These are phyloP conservation scores for Trichopria drosophilae DNA, from an alignment of 2,888 invertebrate genomes.

Conservation along the genomic window DNA sequence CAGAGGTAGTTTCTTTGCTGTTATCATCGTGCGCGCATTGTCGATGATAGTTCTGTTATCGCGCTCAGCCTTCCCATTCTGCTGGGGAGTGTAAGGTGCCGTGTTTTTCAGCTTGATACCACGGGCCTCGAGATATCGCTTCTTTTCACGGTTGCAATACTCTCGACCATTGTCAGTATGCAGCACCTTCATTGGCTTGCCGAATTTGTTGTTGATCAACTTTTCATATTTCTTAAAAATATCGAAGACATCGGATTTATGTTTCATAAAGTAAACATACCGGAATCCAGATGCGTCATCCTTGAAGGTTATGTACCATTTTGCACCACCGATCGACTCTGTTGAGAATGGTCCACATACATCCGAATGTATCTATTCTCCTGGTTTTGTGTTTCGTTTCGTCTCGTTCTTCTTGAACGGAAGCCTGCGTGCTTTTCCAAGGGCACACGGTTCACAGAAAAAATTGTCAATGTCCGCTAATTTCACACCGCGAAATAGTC, in stretches of 20 bases:
- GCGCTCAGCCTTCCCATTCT: slow-evolving; percentile 29
- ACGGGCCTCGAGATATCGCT: slow-evolving; percentile 7
- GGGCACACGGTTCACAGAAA: slow-evolving; percentile 23
- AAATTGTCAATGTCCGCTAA: slow-evolving; percentile 3
- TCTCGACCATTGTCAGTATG: slow-evolving; percentile 30
- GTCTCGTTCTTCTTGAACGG: slow-evolving; percentile 1
- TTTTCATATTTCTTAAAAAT: slow-evolving; percentile 13
- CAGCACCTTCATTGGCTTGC: slow-evolving; percentile 9
- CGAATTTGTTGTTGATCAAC: slow-evolving; percentile 16
- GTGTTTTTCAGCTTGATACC: slow-evolving; percentile 26
- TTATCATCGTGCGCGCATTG: slow-evolving; percentile 28
- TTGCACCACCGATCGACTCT: slow-evolving; percentile 20
- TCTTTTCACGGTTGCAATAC: slow-evolving; percentile 16
- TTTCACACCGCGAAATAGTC: slow-evolving; percentile 22
- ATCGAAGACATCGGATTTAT: slow-evolving; percentile 28
- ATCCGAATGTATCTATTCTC: slow-evolving; percentile 28
- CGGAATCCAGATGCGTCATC: slow-evolving; percentile 22
- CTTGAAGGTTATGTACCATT: slow-evolving; percentile 22
- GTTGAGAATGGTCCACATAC: slow-evolving; percentile 24
- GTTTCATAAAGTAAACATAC: slow-evolving; percentile 18
- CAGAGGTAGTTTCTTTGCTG: slow-evolving; percentile 18
- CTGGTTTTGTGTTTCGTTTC: slow-evolving; percentile 14
- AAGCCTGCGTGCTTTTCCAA: slow-evolving; percentile 15
- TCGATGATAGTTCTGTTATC: slow-evolving; percentile 31
- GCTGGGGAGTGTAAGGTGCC: slow-evolving; percentile 26